These are phyloP conservation scores for Semicossyphus pulcher DNA, from an alignment of 2,113 vertebrate species.

Conservation along the genomic window DNA sequence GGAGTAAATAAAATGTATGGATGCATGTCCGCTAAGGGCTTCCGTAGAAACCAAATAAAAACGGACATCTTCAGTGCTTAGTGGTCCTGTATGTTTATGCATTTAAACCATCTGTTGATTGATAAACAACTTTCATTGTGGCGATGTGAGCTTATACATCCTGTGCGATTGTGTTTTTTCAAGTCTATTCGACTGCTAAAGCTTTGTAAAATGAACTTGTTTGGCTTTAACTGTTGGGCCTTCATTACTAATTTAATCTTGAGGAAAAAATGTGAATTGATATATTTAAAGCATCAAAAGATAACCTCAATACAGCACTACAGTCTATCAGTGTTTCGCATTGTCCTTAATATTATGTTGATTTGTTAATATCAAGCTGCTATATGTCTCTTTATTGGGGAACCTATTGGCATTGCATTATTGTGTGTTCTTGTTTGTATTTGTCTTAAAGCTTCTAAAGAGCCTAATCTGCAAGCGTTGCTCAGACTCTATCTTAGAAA, in stretches of 20 bases:
- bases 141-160: background rate
- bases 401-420: slow-evolving; percentile 7
- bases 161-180: background rate
- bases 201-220: background rate
- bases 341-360: background rate
- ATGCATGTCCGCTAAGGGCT: too few relatives aligned
- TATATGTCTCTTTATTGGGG: background rate
- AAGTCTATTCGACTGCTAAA: background rate
- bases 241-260: background rate
- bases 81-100: background rate
- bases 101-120: background rate
- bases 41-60: too few relatives aligned
- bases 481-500: background rate
- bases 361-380: background rate
- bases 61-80: background rate
- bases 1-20: too few relatives aligned
- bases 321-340: background rate
- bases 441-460: background rate
- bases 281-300: background rate
- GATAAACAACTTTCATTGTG: background rate
- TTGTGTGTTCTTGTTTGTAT: background rate
- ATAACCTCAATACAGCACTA: background rate
- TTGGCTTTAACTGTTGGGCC: background rate
- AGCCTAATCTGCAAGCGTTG: background rate
- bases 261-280: too few relatives aligned